A percentile compares a stretch with the other conserved stretches of the same genome.
These are phyloP conservation scores for Ophioderma brevispina DNA, from an alignment of 35 echinoderm and acorn worm species.

Conservation along the genomic window DNA sequence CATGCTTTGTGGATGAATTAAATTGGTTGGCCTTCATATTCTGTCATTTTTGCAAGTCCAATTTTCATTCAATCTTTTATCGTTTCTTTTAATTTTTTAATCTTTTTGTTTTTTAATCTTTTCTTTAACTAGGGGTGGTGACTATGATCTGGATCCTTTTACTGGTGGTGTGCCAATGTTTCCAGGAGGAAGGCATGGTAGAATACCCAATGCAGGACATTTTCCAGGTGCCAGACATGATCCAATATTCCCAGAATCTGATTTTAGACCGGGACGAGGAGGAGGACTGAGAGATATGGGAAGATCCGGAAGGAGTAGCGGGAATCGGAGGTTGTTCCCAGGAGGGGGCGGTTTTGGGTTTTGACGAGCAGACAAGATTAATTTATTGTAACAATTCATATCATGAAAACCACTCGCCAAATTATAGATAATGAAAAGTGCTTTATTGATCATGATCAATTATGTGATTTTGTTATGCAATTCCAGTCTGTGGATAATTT, in stretches of 20 bases:
- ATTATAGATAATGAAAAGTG: too few species aligned
- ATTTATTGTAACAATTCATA: too few species aligned
- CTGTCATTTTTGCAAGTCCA: too few species aligned
- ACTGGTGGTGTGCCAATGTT: not conserved
- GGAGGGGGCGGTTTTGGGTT: conserved; percentile 8
- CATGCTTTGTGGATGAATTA: too few species aligned
- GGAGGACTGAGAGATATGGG: conserved; percentile 47
- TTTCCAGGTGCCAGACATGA: conserved; percentile 48
- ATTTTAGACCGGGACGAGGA: conserved; percentile 35
- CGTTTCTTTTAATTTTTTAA: too few species aligned
- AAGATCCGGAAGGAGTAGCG: not conserved
- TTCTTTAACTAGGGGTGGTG: conserved; percentile 67
- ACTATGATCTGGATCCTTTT: conserved; percentile 74
- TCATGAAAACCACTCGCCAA: too few species aligned
- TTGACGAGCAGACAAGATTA: not conserved
- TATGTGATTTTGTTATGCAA: too few species aligned
- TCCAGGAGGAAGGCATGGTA: not conserved
- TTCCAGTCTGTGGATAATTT: too few species aligned
- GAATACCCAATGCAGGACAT: not conserved
- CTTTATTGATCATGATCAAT: too few species aligned
- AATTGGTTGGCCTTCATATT: too few species aligned
- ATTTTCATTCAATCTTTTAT: too few species aligned
- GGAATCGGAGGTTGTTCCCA: not conserved
- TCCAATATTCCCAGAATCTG: conserved; percentile 64
- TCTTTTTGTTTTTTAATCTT: not conserved